phyloP scores from a whole-genome alignment of 2,888 invertebrate species.

The Uloborus plumipes region DNA sequence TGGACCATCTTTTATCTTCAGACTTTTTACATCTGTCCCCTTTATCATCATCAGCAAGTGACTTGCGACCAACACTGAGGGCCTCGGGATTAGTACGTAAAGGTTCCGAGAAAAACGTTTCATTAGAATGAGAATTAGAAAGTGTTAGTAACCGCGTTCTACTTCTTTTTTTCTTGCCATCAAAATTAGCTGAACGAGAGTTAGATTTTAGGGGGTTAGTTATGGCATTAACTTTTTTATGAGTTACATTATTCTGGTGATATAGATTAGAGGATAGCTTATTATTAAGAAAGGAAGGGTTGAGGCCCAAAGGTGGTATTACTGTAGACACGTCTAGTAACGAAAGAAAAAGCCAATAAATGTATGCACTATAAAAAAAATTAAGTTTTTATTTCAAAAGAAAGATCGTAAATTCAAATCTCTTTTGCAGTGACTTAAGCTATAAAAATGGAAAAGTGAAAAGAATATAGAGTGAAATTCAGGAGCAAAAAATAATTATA shows the following conservation, averaged over 20 bases:
- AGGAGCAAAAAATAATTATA: too few species aligned
- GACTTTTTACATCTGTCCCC: too few species aligned
- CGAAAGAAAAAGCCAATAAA: constrained; percentile 15
- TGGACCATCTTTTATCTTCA: too few species aligned
- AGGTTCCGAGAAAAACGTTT: constrained; percentile 26
- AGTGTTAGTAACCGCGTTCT: constrained; percentile 21
- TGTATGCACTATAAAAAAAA: too few species aligned
- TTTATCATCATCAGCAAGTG: too few species aligned
- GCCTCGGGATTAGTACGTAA: constrained; percentile 38
- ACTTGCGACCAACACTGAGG: constrained; percentile 30
- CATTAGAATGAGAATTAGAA: constrained; percentile 19
- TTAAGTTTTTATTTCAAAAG: too few species aligned
- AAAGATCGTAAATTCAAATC: too few species aligned
- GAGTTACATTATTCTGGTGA: constrained; percentile 27
- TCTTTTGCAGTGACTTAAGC: too few species aligned
- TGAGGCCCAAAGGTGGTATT: constrained; percentile 51
- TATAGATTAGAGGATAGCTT: constrained; percentile 16
- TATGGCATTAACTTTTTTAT: constrained; percentile 23
- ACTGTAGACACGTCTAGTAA: constrained; percentile 27
- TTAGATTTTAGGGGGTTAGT: constrained; percentile 12
- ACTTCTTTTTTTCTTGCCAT: constrained; percentile 22
- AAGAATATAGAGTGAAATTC: too few species aligned
- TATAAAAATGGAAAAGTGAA: too few species aligned
- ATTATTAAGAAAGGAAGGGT: constrained; percentile 22
- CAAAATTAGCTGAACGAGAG: constrained; percentile 2